Conservation (phyloP, 2,797 vertebrate genomes). For the Hydrocynus forskahlii region DNA sequence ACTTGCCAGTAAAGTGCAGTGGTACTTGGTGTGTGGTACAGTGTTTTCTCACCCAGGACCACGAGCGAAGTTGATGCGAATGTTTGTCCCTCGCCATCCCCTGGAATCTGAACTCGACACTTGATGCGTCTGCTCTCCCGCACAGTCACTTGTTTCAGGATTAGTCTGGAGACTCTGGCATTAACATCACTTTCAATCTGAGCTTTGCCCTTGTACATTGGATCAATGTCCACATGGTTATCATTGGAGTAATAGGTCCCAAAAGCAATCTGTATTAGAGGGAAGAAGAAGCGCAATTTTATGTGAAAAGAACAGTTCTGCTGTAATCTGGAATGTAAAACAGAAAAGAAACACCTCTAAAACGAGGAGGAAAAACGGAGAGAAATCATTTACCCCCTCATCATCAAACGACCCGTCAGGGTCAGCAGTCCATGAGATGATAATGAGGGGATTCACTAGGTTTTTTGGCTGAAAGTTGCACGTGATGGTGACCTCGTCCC, state of each 20-base stretch:
- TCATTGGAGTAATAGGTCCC: constrained; percentile 60
- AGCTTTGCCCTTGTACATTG: constrained; percentile 66
- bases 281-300: not conserved
- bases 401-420: constrained; percentile 37
- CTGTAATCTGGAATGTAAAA: not conserved
- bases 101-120: constrained; percentile 71
- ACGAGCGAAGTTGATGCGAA: constrained; percentile 66
- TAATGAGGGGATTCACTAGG: fast-evolving
- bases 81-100: constrained; percentile 65
- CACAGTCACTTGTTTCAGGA: constrained; percentile 65
- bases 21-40: too few relatives aligned
- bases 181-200: constrained; percentile 48
- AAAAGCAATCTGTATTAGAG: constrained; percentile 59
- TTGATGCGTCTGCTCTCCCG: constrained; percentile 70
- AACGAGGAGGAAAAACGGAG: not conserved
- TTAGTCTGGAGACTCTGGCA: constrained; percentile 55
- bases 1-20: too few relatives aligned
- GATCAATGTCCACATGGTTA: constrained; percentile 58
- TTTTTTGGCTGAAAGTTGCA: constrained; percentile 70
- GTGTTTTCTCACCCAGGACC: constrained; percentile 75
- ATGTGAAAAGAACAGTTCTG: not conserved
- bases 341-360: not conserved
- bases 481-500: constrained; percentile 66
- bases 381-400: constrained; percentile 64
- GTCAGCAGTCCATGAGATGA: constrained; percentile 67